phyloP scores from a whole-genome alignment of 1,140 invertebrate genomes.

The Pectinophora gossypiella region DNA sequence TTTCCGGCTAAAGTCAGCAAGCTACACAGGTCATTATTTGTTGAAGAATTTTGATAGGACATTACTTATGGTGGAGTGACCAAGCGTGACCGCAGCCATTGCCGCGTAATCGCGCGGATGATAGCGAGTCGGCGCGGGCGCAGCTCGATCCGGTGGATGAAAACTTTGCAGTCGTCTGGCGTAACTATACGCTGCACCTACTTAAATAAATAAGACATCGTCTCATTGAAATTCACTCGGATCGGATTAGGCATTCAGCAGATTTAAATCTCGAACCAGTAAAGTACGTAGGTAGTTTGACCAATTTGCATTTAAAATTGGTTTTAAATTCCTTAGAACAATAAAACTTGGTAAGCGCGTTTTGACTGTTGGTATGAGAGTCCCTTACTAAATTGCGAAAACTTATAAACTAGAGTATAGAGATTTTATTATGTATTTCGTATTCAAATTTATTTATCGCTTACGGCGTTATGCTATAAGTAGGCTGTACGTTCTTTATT shows the following conservation, averaged over 20 bases:
- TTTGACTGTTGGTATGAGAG: no score
- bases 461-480: no score
- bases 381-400: no score
- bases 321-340: constrained; percentile 29
- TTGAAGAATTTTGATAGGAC: neutral
- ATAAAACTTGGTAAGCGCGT: constrained; percentile 10
- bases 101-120: constrained; percentile 17
- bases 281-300: neutral
- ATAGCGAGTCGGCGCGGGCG: neutral
- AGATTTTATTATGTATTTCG: no score
- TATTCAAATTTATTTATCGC: no score
- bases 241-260: constrained; percentile 27
- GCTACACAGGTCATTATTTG: neutral
- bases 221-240: constrained; percentile 32
- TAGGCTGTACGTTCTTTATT: no score
- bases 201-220: constrained; percentile 16
- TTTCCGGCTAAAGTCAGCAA: neutral
- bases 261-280: constrained; percentile 16
- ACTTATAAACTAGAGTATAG: no score
- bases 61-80: neutral
- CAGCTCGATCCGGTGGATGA: no score
- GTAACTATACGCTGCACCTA: constrained; percentile 16
- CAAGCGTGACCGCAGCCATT: neutral
- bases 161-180: constrained; percentile 22
- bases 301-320: constrained; percentile 21